Evolutionary conservation across 2,888 invertebrate genomes (phyloP).

Genomic region (Drosophila antonietae): DNA sequence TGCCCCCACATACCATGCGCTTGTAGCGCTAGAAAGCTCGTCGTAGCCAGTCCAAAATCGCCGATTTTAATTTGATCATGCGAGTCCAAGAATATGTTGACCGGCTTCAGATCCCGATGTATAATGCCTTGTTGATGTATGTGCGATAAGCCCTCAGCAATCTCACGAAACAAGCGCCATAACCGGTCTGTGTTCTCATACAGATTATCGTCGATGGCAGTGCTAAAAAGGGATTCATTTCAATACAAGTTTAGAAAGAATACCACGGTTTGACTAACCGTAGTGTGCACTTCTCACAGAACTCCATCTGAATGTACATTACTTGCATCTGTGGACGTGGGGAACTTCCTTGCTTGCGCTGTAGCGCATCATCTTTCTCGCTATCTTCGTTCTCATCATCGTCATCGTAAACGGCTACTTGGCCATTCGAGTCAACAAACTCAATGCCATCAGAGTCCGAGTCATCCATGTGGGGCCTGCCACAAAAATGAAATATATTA

Average conservation of each 20-base stretch:
- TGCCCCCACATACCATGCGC: slow-evolving; percentile 61
- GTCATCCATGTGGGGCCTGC: slow-evolving; percentile 79
- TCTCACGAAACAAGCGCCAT: slow-evolving; percentile 97
- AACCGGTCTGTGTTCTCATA: slow-evolving; percentile 91
- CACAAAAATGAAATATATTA: background rate
- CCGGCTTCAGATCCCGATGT: slow-evolving; percentile 93
- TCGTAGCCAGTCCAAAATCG: slow-evolving; percentile 98
- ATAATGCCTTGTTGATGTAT: slow-evolving; percentile 97
- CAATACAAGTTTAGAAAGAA: background rate
- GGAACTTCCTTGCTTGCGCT: slow-evolving; percentile 59
- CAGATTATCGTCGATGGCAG: slow-evolving; percentile 93
- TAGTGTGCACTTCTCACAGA: slow-evolving; percentile 97
- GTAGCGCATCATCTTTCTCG: slow-evolving; percentile 43
- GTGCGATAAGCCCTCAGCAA: slow-evolving; percentile 94
- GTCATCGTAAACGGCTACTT: slow-evolving; percentile 79
- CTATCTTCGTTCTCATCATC: slow-evolving; percentile 59
- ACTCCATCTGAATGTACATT: slow-evolving; percentile 99
- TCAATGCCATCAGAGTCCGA: slow-evolving; percentile 84
- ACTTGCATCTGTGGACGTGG: slow-evolving; percentile 84
- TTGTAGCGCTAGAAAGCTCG: slow-evolving; percentile 86
- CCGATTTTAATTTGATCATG: slow-evolving; percentile 98
- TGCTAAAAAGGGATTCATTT: slow-evolving; percentile 83
- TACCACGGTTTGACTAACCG: slow-evolving; percentile 84
- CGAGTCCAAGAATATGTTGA: slow-evolving; percentile 97
- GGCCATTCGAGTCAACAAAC: slow-evolving; percentile 83